These are phyloP conservation scores for Lota lota DNA, from an alignment of 2,113 vertebrate species.

Conservation along the genomic window DNA sequence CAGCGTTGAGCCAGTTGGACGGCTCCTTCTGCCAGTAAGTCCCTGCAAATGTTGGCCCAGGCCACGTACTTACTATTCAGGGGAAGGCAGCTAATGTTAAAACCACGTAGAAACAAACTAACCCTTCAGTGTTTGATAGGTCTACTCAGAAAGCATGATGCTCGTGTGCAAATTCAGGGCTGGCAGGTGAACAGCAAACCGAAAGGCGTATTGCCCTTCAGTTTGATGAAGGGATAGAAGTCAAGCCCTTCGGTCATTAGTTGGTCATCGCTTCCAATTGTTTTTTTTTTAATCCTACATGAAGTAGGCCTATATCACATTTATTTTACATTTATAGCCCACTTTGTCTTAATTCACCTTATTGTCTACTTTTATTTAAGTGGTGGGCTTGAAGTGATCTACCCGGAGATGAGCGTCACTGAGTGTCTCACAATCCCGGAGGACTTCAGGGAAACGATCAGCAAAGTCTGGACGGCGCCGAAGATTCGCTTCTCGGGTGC, in stretches of 20 bases:
- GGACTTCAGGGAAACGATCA: slow-evolving; percentile 60
- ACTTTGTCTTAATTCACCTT: too few species aligned
- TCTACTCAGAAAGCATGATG: neutral
- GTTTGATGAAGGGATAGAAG: too few species aligned
- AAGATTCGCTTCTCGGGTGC: slow-evolving; percentile 44
- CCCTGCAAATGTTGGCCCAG: too few species aligned
- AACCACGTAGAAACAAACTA: too few species aligned
- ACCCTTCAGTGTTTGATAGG: neutral
- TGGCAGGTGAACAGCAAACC: neutral
- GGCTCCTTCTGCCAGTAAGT: slow-evolving; percentile 48
- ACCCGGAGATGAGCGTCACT: slow-evolving; percentile 58
- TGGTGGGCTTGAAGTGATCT: slow-evolving; percentile 56
- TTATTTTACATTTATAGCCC: neutral
- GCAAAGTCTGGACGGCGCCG: slow-evolving; percentile 59
- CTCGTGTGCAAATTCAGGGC: neutral
- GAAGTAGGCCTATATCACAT: neutral
- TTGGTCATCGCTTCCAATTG: too few species aligned
- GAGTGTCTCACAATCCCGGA: slow-evolving; percentile 52
- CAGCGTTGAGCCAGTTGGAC: slow-evolving; percentile 25
- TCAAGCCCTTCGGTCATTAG: too few species aligned
- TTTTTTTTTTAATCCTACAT: neutral
- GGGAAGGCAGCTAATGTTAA: too few species aligned
- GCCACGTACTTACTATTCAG: too few species aligned
- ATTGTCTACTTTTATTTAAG: slow-evolving; percentile 44
- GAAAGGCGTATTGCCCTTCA: too few species aligned